These are phyloP conservation scores for Venusia cambrica DNA, from an alignment of 2,888 invertebrate genomes.

Conservation along the genomic window DNA sequence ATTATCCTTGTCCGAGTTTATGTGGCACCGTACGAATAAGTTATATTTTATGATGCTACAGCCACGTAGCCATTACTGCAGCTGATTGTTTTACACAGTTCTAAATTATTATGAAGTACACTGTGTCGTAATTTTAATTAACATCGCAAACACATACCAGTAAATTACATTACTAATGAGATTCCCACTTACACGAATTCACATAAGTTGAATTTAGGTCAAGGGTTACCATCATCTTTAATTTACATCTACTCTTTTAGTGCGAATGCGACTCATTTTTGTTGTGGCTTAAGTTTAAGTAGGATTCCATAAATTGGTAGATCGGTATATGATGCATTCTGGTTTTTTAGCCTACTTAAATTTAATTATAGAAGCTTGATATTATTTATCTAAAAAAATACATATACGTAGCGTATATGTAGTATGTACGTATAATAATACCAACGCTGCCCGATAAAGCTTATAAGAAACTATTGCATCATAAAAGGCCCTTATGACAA, in stretches of 20 bases:
- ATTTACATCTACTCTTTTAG: no score
- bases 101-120: constrained; percentile 3
- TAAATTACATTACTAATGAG: constrained; percentile 6
- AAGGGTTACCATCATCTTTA: constrained; percentile 5
- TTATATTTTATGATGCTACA: no score
- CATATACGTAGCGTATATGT: no score
- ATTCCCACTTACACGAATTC: constrained; percentile 8
- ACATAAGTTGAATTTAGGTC: constrained; percentile 8
- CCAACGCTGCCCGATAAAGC: no score
- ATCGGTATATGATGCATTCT: not conserved
- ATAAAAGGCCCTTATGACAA: constrained; percentile 19
- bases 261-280: no score
- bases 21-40: no score
- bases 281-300: constrained; percentile 1
- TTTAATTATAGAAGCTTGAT: no score
- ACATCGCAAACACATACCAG: constrained; percentile 6
- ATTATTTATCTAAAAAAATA: no score
- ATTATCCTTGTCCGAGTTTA: no score
- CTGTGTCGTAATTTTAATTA: constrained; percentile 7
- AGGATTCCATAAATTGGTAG: not conserved
- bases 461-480: no score
- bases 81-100: constrained; percentile 1
- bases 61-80: not conserved
- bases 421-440: constrained; percentile 1
- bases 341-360: no score